Evolutionary conservation across 30 jellyfish, hydroid and myxozoan species (phyloP).

Genomic region (Catostylus mosaicus): DNA sequence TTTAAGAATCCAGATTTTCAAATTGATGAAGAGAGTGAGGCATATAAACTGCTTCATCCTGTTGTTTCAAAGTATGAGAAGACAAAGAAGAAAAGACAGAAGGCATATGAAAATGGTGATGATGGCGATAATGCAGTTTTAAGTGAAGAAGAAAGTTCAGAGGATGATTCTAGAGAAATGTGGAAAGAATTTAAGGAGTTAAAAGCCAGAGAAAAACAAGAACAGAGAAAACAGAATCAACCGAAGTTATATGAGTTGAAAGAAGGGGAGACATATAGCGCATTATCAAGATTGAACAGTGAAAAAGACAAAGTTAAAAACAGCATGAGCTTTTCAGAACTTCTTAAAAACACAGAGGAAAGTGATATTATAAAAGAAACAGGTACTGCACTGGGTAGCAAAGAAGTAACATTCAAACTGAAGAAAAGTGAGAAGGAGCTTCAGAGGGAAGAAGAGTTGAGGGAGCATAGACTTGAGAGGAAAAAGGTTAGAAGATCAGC

Average conservation of each 20-base stretch:
- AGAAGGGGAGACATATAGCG: slow-evolving; percentile 45
- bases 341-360: slow-evolving; percentile 34
- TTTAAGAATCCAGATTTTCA: slow-evolving; percentile 93
- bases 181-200: slow-evolving; percentile 63
- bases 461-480: slow-evolving; percentile 86
- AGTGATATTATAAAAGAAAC: slow-evolving; percentile 58
- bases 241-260: slow-evolving; percentile 72
- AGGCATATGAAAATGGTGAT: not conserved
- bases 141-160: slow-evolving; percentile 69
- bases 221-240: slow-evolving; percentile 12
- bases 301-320: slow-evolving; percentile 7
- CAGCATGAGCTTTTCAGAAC: slow-evolving; percentile 72
- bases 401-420: slow-evolving; percentile 78
- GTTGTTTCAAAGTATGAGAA: slow-evolving; percentile 93
- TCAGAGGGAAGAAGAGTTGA: slow-evolving; percentile 49
- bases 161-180: slow-evolving; percentile 56
- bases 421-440: slow-evolving; percentile 54
- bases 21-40: slow-evolving; percentile 97
- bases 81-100: slow-evolving; percentile 39
- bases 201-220: slow-evolving; percentile 41
- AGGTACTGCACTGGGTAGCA: slow-evolving; percentile 87
- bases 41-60: slow-evolving; percentile 91
- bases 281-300: not conserved
- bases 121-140: slow-evolving; percentile 31
- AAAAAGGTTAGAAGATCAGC: slow-evolving; percentile 86